These are phyloP conservation scores for Saguinus midas DNA, from an alignment of 2,113 vertebrate genomes.

Conservation along the genomic window DNA sequence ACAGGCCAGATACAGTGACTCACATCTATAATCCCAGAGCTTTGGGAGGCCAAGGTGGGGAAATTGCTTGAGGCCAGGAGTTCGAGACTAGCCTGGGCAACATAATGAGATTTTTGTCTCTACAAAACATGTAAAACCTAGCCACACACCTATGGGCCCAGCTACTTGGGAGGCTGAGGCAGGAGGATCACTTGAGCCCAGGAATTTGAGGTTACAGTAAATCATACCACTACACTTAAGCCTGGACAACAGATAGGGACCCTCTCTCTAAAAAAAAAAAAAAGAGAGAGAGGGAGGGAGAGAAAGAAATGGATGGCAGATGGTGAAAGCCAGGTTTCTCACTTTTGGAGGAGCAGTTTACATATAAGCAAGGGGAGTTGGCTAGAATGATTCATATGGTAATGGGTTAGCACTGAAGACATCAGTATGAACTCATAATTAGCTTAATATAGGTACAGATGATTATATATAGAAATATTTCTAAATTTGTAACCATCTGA, in stretches of 20 bases:
- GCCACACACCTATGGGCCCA: neutral
- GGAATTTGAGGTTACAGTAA: neutral
- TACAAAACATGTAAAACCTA: too few species aligned
- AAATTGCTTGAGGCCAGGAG: too few species aligned
- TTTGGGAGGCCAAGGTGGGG: too few species aligned
- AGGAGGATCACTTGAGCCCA: neutral
- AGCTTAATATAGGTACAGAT: neutral
- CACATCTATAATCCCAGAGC: too few species aligned
- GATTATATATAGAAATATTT: neutral
- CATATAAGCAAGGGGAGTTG: neutral
- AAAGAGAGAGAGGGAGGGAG: too few species aligned
- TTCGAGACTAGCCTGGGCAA: too few species aligned
- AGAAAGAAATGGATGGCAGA: neutral
- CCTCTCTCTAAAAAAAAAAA: neutral
- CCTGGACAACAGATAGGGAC: neutral
- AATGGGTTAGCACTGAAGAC: neutral
- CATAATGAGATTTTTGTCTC: too few species aligned
- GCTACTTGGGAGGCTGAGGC: neutral
- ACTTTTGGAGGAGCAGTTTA: neutral
- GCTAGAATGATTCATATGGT: neutral
- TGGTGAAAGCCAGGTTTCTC: neutral
- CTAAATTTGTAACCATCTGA: too few species aligned
- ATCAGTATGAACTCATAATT: neutral
- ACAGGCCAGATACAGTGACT: too few species aligned
- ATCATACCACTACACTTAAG: neutral